Evolutionary conservation across 2,113 vertebrate species (phyloP).

Genomic region (Cynoglossus semilaevis): DNA sequence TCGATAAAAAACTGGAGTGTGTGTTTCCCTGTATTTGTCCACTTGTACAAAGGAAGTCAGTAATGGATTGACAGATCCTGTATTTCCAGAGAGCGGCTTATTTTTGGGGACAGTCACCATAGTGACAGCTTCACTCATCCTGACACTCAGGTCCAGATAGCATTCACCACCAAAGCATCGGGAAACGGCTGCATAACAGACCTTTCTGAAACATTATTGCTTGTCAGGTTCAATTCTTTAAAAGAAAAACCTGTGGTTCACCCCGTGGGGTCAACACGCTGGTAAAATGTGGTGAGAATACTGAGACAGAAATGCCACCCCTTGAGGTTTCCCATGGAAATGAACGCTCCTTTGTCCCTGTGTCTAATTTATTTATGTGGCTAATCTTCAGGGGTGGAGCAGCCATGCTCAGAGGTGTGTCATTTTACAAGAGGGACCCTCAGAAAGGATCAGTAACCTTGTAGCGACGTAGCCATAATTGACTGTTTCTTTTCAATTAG

Average conservation of each 20-base stretch:
- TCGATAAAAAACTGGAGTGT: no score
- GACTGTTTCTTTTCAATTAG: constrained; percentile 63
- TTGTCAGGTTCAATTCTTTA: constrained; percentile 80
- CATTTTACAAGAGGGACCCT: constrained; percentile 60
- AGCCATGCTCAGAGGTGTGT: constrained; percentile 64
- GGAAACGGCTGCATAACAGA: constrained; percentile 68
- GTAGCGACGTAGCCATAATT: constrained; percentile 55
- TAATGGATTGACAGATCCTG: constrained; percentile 7
- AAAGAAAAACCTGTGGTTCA: constrained; percentile 69
- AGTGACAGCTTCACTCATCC: constrained; percentile 54
- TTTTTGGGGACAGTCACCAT: constrained; percentile 15
- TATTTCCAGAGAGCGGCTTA: constrained; percentile 10
- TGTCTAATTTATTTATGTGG: constrained; percentile 74
- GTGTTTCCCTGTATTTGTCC: background rate
- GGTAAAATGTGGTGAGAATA: constrained; percentile 12
- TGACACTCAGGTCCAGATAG: constrained; percentile 33
- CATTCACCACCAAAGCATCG: constrained; percentile 39
- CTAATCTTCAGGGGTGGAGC: constrained; percentile 70
- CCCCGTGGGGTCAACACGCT: constrained; percentile 66
- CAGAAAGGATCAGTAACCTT: constrained; percentile 67
- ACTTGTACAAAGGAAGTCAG: background rate
- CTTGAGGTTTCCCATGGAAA: constrained; percentile 43
- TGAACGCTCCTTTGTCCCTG: constrained; percentile 56
- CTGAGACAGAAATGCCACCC: constrained; percentile 65
- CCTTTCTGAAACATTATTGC: constrained; percentile 79